Evolutionary conservation across 2,797 vertebrate genomes (phyloP).

Genomic region (Rhinoraja longicauda): DNA sequence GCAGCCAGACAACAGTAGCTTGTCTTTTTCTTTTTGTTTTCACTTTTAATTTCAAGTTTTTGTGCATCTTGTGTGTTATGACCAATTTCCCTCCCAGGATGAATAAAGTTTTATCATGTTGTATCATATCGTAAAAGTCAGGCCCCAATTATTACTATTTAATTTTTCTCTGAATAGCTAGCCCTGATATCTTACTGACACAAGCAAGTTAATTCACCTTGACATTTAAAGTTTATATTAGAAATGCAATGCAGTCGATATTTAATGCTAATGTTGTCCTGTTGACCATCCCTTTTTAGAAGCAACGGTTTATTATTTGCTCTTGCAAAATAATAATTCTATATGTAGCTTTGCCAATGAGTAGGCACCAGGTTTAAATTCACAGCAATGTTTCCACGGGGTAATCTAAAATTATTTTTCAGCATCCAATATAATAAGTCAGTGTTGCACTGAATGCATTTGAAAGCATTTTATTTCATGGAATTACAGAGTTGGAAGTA

Average conservation of each 20-base stretch:
- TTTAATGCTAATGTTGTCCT: conserved; percentile 6
- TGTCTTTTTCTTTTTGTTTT: too few relatives aligned
- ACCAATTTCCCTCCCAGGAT: too few relatives aligned
- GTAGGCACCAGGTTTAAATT: neutral
- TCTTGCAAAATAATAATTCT: too few relatives aligned
- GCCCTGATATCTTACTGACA: neutral
- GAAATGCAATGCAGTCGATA: conserved; percentile 4
- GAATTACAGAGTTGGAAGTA: neutral
- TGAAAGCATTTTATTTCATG: neutral
- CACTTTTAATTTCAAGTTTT: too few relatives aligned
- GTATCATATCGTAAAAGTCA: neutral
- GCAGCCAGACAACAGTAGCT: too few relatives aligned
- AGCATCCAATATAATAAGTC: neutral
- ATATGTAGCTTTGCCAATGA: neutral
- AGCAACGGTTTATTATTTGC: neutral
- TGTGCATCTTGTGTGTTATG: too few relatives aligned
- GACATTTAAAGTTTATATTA: neutral
- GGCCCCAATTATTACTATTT: neutral
- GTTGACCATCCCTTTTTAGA: neutral
- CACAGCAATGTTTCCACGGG: neutral
- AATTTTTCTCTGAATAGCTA: too few relatives aligned
- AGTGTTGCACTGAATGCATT: neutral
- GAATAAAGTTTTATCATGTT: too few relatives aligned
- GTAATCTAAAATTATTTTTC: neutral
- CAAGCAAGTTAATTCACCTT: conserved; percentile 6